Percentiles rank a stretch among this genome's conserved stretches.
Conservation (phyloP, 2,888 invertebrate genomes). For the Xestia rhomboidea region DNA sequence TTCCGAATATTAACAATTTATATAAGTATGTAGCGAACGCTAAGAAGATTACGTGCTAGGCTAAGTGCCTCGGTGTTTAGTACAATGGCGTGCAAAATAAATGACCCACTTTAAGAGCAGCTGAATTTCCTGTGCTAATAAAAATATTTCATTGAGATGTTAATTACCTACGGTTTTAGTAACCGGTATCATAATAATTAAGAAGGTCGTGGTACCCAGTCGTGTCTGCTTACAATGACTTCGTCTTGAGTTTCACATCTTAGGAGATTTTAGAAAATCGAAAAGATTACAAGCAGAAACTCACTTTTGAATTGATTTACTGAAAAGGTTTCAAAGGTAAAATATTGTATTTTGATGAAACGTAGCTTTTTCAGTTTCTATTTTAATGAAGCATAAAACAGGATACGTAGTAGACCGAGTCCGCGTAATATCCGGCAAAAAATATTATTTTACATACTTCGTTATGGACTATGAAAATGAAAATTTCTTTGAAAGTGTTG, state of each 20-base stretch:
- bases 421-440: not conserved
- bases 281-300: fast-evolving
- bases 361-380: not conserved
- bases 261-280: not conserved
- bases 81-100: slow-evolving; percentile 64
- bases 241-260: not conserved
- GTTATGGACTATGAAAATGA: not conserved
- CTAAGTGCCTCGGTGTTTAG: slow-evolving; percentile 65
- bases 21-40: slow-evolving; percentile 38
- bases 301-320: not conserved
- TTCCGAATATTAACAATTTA: slow-evolving; percentile 47
- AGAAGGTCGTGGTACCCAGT: not conserved
- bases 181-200: slow-evolving; percentile 26
- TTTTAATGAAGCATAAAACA: not conserved
- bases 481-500: not conserved
- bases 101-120: slow-evolving; percentile 55
- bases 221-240: not conserved
- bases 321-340: not conserved
- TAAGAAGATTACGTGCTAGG: slow-evolving; percentile 69
- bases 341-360: not conserved
- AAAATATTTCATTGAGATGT: slow-evolving; percentile 52
- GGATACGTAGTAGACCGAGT: not conserved
- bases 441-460: not conserved
- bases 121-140: slow-evolving; percentile 52
- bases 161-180: slow-evolving; percentile 47